Evolutionary conservation across 92 coral and sea anemone genomes (phyloP).

Genomic region (Palythoa grandiflora): DNA sequence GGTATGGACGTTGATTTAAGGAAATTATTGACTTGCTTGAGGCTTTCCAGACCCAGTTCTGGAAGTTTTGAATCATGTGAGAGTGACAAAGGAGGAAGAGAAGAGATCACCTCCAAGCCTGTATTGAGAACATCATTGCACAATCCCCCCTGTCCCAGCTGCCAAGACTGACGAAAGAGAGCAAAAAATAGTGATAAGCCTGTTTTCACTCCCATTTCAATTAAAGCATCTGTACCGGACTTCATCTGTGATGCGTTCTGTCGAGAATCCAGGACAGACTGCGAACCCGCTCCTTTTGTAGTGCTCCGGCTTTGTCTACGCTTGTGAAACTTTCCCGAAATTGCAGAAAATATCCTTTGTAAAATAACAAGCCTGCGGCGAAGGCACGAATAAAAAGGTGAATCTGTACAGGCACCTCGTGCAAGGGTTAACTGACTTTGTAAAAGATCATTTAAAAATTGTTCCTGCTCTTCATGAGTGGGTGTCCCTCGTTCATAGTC

Average conservation of each 20-base stretch:
- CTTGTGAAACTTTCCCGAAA: conserved; percentile 83
- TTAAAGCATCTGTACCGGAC: conserved; percentile 69
- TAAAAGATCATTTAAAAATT: conserved; percentile 80
- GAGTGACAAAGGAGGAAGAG: conserved; percentile 82
- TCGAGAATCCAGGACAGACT: conserved; percentile 50
- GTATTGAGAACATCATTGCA: conserved; percentile 84
- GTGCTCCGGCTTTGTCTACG: conserved; percentile 29
- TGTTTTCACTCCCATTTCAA: conserved; percentile 88
- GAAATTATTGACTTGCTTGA: conserved; percentile 72
- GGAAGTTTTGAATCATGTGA: conserved; percentile 82
- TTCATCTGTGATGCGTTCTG: conserved; percentile 48
- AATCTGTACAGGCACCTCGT: conserved; percentile 77
- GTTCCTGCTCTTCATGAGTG: conserved; percentile 75
- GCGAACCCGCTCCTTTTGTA: conserved; percentile 30
- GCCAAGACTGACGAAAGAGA: conserved; percentile 86
- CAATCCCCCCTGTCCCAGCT: conserved; percentile 66
- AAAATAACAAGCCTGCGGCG: conserved; percentile 85
- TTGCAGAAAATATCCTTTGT: conserved; percentile 83
- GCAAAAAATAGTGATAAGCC: conserved; percentile 82
- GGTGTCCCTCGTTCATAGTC: conserved; percentile 84
- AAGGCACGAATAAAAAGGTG: conserved; percentile 82
- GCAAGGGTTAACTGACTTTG: conserved; percentile 86
- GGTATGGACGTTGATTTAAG: conserved; percentile 63
- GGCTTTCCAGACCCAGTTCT: conserved; percentile 73
- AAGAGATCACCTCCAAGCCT: conserved; percentile 73